phyloP scores from a whole-genome alignment of 2,113 vertebrate genomes.

The Seriola dumerili region DNA sequence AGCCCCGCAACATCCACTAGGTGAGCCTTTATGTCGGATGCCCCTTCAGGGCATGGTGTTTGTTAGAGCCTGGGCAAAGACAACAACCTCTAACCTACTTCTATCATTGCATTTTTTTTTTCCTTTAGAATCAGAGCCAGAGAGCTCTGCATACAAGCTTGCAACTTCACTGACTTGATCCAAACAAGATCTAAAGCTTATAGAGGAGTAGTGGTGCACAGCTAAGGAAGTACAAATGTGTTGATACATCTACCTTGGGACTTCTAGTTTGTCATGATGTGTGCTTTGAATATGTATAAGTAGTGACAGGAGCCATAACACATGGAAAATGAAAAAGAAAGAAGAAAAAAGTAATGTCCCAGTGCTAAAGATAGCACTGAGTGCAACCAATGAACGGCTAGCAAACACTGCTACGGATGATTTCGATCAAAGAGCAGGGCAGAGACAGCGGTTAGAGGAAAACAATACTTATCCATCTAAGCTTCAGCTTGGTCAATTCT shows the following conservation, averaged over 20 bases:
- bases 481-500: conserved; percentile 74
- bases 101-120: conserved; percentile 40
- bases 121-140: conserved; percentile 53
- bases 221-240: conserved; percentile 50
- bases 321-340: background rate
- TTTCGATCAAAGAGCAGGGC: conserved; percentile 45
- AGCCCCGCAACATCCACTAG: conserved; percentile 66
- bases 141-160: conserved; percentile 50
- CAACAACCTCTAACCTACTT: conserved; percentile 62
- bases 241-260: conserved; percentile 34
- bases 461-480: conserved; percentile 73
- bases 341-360: background rate
- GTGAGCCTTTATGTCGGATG: conserved; percentile 70
- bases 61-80: conserved; percentile 71
- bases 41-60: conserved; percentile 70
- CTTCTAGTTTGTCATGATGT: conserved; percentile 38
- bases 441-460: conserved; percentile 47
- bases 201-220: conserved; percentile 46
- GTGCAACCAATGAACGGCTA: conserved; percentile 23
- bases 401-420: conserved; percentile 31
- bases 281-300: conserved; percentile 51
- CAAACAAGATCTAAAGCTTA: conserved; percentile 62
- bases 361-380: conserved; percentile 34
- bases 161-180: conserved; percentile 55
- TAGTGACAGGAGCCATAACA: conserved; percentile 15